Evolutionary conservation across 2,797 vertebrate genomes (phyloP).

Genomic region (Pangasius djambal): DNA sequence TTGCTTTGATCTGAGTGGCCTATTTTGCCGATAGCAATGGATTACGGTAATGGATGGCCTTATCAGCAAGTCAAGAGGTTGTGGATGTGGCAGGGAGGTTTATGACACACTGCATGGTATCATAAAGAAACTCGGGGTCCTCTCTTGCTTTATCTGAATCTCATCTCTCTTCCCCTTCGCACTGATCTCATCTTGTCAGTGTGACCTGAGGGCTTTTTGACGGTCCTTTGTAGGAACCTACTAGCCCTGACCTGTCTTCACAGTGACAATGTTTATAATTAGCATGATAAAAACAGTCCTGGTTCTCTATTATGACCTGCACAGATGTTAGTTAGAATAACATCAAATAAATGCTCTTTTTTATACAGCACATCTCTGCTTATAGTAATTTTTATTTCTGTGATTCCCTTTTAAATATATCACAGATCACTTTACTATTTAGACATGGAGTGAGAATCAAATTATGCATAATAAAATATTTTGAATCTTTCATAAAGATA

Average conservation of each 20-base stretch:
- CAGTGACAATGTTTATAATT: neutral
- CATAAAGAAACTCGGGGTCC: conserved; percentile 16
- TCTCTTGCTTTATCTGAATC: conserved; percentile 34
- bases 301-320: neutral
- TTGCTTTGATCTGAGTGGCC: conserved; percentile 10
- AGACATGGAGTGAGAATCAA: neutral
- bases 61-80: conserved; percentile 40
- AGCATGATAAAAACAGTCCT: neutral
- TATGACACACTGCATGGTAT: conserved; percentile 40
- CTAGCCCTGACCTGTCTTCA: conserved; percentile 24
- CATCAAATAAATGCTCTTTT: neutral
- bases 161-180: conserved; percentile 21
- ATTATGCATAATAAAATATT: neutral
- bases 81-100: conserved; percentile 34
- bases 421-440: neutral
- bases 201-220: conserved; percentile 19
- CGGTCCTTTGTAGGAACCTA: conserved; percentile 25
- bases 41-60: conserved; percentile 27
- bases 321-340: neutral
- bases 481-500: neutral
- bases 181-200: conserved; percentile 37
- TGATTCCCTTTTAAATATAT: neutral
- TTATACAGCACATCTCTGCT: neutral
- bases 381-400: neutral
- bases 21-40: neutral